Conservation (phyloP, 2,113 vertebrate genomes). For the Ondatra zibethicus region DNA sequence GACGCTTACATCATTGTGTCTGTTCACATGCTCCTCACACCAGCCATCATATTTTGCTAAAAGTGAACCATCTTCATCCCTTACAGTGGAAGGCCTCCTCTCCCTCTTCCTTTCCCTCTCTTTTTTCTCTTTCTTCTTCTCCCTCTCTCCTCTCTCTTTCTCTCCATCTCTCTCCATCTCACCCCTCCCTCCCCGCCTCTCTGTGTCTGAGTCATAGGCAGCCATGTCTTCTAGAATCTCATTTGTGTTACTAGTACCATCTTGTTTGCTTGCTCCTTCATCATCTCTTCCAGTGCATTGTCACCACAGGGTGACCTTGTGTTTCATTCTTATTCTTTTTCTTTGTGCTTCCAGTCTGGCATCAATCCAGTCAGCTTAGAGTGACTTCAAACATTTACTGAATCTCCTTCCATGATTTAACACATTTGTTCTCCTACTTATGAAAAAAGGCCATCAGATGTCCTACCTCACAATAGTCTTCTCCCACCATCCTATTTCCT, state of each 20-base stretch:
- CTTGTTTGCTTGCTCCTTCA: conserved; percentile 43
- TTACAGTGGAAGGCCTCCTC: background rate
- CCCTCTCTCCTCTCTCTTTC: background rate
- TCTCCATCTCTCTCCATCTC: background rate
- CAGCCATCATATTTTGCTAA: background rate
- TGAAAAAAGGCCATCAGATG: background rate
- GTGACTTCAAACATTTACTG: background rate
- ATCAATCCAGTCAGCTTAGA: conserved; percentile 22
- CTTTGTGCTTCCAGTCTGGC: background rate
- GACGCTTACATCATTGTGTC: too few species aligned
- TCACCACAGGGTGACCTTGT: conserved; percentile 38
- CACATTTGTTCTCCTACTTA: background rate
- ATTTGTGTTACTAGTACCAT: conserved; percentile 2
- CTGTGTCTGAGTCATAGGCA: background rate
- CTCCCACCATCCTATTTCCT: background rate
- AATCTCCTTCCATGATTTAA: background rate
- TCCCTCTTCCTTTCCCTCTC: background rate
- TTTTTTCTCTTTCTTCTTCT: background rate
- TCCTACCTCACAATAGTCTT: conserved; percentile 22
- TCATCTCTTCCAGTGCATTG: background rate
- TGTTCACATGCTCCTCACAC: background rate
- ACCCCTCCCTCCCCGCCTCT: background rate
- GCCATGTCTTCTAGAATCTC: background rate
- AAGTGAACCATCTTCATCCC: background rate
- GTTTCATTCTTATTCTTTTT: conserved; percentile 11